A percentile compares a stretch with the other conserved stretches of the same genome.
Conservation (phyloP, 2,888 invertebrate genomes). For the Incurvaria masculella region DNA sequence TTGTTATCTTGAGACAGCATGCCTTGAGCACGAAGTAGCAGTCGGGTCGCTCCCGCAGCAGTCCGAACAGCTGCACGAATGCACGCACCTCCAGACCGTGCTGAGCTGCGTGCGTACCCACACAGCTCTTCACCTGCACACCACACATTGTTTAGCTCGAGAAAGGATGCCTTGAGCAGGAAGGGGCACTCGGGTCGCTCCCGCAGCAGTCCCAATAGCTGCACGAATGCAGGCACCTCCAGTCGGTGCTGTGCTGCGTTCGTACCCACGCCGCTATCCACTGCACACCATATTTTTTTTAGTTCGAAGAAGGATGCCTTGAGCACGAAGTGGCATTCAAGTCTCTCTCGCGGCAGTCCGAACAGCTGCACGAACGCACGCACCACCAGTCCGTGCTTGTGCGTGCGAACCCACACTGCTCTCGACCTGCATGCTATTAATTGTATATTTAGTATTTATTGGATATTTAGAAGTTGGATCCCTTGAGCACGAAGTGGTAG, state of each 20-base stretch:
- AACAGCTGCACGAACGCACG: slow-evolving; percentile 89
- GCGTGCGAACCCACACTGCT: slow-evolving; percentile 63
- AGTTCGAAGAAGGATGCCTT: slow-evolving; percentile 95
- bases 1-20: slow-evolving; percentile 92
- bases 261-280: slow-evolving; percentile 61
- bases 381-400: slow-evolving; percentile 84
- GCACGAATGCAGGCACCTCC: slow-evolving; percentile 86
- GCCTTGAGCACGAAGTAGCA: slow-evolving; percentile 84
- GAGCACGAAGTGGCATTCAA: slow-evolving; percentile 77
- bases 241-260: slow-evolving; percentile 78
- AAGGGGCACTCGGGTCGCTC: slow-evolving; percentile 75
- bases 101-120: slow-evolving; percentile 65
- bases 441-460: too few relatives aligned
- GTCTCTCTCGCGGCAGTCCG: slow-evolving; percentile 71
- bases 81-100: slow-evolving; percentile 89
- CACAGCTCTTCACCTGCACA: slow-evolving; percentile 64
- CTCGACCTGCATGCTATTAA: slow-evolving; percentile 65
- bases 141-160: slow-evolving; percentile 97
- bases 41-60: slow-evolving; percentile 72
- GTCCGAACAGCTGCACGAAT: slow-evolving; percentile 84
- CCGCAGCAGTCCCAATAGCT: slow-evolving; percentile 80
- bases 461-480: slow-evolving; percentile 94
- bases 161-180: slow-evolving; percentile 86
- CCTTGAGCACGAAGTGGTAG: slow-evolving; percentile 80
- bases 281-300: too few relatives aligned